These are phyloP conservation scores for Brachypteracias leptosomus DNA, from an alignment of 2,113 vertebrate species.

Conservation along the genomic window DNA sequence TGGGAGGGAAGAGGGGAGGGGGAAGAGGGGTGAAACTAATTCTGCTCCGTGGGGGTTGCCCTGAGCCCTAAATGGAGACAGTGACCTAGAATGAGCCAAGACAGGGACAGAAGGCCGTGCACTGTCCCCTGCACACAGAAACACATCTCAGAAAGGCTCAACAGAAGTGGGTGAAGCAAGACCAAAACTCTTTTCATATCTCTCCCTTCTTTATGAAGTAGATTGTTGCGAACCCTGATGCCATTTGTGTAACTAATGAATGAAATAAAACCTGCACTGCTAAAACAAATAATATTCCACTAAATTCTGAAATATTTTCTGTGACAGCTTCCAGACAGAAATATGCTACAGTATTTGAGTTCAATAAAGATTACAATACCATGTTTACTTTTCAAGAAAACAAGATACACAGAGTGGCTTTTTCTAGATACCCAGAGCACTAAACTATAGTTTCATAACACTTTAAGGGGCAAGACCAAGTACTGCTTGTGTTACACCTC, in stretches of 20 bases:
- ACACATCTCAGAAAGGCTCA: not conserved
- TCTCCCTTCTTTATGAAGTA: not conserved
- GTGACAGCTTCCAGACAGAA: not conserved
- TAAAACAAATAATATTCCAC: not conserved
- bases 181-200: not conserved
- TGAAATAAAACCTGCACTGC: not conserved
- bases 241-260: not conserved
- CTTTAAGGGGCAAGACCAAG: not conserved
- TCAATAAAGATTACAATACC: not conserved
- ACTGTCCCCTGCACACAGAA: not conserved
- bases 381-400: not conserved
- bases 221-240: not conserved
- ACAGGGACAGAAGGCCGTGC: accelerated
- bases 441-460: not conserved
- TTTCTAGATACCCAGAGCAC: not conserved
- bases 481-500: not conserved
- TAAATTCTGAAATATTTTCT: not conserved
- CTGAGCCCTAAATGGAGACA: too few species aligned
- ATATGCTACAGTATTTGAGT: not conserved
- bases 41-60: too few species aligned
- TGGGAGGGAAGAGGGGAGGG: too few species aligned
- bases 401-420: not conserved
- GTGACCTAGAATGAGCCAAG: not conserved
- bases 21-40: too few species aligned
- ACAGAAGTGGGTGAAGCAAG: not conserved